Base-by-base conservation (phyloP, 2,797 vertebrate genomes). In the Chelonia mydas region DNA sequence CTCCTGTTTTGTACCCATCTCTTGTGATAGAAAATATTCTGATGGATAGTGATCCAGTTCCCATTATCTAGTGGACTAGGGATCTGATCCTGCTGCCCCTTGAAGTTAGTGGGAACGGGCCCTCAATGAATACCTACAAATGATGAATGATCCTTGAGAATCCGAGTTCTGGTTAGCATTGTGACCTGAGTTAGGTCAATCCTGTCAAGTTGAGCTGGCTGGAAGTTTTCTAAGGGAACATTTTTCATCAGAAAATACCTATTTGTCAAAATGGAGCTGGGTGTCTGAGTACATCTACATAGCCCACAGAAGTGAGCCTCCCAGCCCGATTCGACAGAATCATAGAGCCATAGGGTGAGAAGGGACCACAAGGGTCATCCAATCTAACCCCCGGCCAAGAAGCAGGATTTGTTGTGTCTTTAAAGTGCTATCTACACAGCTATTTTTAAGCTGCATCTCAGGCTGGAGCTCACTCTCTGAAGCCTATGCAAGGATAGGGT, bases 81-180 rank as follows among this genome's bases (percentile, higher is more conserved):
- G 88, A 8, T 47, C 37, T 77, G 79, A 21, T n/a, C n/a, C 59
- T 83, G 2, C 53, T 61, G 55, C 65, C 28, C 17, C 37, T 49
- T 49, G 47, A 5, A 13, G 61, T 13, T 54, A 72, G 2, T 27
- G 11, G 41, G 55, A 81, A 55, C 3, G 41, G 17, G 19, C 57
- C 80, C 65, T 2, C 79, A 31, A 33, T 5, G 11, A 68, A 72
- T 10, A 37, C 16, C 8, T 31, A 27, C 0, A 0, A n/a, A 54
- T 77, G 12, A 49, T 50, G 57, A 77, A 4, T 28, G 33, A 54
- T 10, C 65, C 90, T 86, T 88, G 54, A 89, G 86, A 31, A 6
- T 81, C 47, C 1, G 28, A n/a, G 49, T 33, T 89, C 11, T 25
- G 45, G 17, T 53, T 83, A 81, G 85, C 86, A 65, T 6, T 33